Conservation (phyloP, 2,797 vertebrate genomes). For the Gambusia yucatana region DNA sequence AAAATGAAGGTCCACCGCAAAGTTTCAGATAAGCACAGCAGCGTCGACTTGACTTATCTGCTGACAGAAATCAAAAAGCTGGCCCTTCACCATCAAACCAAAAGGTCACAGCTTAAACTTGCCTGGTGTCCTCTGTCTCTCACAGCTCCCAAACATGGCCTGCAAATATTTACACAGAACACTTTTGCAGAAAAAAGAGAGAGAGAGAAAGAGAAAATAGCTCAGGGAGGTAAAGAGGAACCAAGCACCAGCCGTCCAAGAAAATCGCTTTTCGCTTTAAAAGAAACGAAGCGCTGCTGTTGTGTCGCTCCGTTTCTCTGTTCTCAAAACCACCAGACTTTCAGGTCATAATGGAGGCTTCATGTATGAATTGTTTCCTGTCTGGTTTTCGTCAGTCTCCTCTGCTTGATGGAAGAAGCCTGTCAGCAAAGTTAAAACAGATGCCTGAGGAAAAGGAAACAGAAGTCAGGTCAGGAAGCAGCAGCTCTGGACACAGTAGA, state of each 20-base stretch:
- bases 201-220: slow-evolving; percentile 8
- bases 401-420: background rate
- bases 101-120: slow-evolving; percentile 34
- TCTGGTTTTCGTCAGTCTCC: background rate
- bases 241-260: background rate
- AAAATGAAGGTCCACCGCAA: background rate
- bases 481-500: background rate
- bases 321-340: background rate
- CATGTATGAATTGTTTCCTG: background rate
- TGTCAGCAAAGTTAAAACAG: slow-evolving; percentile 3
- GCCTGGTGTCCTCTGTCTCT: slow-evolving; percentile 41
- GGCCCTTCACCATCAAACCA: slow-evolving; percentile 2
- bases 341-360: background rate
- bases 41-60: slow-evolving; percentile 4
- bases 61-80: slow-evolving; percentile 4
- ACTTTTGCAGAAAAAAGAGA: slow-evolving; percentile 13
- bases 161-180: slow-evolving; percentile 73
- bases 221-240: slow-evolving; percentile 12
- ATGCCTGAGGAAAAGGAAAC: slow-evolving; percentile 31
- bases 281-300: background rate
- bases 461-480: background rate
- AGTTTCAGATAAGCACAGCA: background rate
- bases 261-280: background rate
- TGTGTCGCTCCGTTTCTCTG: background rate
- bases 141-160: slow-evolving; percentile 40